A percentile compares a stretch with the other conserved stretches of the same genome.
Evolutionary conservation across 1,140 invertebrate genomes (phyloP).

Genomic region (Cydia pomonella): DNA sequence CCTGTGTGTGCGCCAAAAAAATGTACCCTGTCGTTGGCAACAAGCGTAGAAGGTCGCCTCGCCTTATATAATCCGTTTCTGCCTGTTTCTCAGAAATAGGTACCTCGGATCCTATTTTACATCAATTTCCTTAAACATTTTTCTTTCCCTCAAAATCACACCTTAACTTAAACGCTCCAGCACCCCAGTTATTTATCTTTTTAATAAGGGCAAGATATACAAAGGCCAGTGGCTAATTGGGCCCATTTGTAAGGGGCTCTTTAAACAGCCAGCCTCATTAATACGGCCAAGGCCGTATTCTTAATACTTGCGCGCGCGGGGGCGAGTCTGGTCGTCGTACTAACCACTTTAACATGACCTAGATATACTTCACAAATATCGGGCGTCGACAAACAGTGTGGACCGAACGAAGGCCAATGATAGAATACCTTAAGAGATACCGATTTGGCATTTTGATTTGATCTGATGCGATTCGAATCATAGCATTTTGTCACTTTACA

Average conservation of each 20-base stretch:
- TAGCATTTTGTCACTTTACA: too few species aligned
- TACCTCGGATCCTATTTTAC: neutral
- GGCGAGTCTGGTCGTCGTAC: neutral
- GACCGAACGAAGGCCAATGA: too few species aligned
- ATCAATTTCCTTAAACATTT: neutral
- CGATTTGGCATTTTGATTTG: too few species aligned
- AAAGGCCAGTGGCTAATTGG: constrained; percentile 7
- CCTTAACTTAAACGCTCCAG: neutral
- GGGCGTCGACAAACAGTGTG: too few species aligned
- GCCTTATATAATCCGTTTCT: too few species aligned
- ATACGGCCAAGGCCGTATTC: neutral
- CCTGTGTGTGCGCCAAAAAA: too few species aligned
- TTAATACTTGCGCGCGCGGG: neutral
- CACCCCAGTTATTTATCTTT: constrained; percentile 7
- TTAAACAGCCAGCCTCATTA: constrained; percentile 1
- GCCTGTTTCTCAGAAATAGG: neutral
- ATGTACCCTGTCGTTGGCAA: too few species aligned
- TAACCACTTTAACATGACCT: neutral
- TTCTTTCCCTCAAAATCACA: neutral
- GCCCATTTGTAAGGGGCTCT: constrained; percentile 8
- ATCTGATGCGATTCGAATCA: too few species aligned
- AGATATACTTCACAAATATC: too few species aligned
- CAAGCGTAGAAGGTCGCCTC: too few species aligned
- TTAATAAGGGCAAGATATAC: constrained; percentile 21
- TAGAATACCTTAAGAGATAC: too few species aligned